These are phyloP conservation scores for Thelaira solivaga DNA, from an alignment of 2,888 invertebrate genomes.

Conservation along the genomic window DNA sequence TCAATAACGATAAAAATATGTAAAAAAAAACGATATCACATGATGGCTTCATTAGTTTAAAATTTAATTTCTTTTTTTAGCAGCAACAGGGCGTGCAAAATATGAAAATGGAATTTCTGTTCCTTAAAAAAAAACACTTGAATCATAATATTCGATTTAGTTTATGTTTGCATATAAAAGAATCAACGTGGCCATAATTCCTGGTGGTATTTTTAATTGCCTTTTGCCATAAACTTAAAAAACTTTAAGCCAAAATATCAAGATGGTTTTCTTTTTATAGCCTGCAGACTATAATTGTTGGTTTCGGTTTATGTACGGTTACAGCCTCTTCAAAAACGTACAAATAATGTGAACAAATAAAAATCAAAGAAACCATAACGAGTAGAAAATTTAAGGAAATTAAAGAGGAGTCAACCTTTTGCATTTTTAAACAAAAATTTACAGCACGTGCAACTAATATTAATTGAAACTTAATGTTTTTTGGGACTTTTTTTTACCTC, in stretches of 20 bases:
- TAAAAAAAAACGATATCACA: slow-evolving; percentile 35
- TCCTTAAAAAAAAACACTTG: too few relatives aligned
- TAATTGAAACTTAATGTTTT: slow-evolving; percentile 51
- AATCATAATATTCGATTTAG: too few relatives aligned
- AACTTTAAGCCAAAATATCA: slow-evolving; percentile 2
- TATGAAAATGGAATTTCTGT: neutral
- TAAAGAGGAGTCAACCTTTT: slow-evolving; percentile 47
- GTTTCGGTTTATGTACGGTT: slow-evolving; percentile 49
- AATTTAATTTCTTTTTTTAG: slow-evolving; percentile 16
- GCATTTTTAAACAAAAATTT: neutral
- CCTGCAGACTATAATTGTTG: slow-evolving; percentile 48
- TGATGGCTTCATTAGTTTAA: slow-evolving; percentile 59
- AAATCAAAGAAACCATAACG: slow-evolving; percentile 20
- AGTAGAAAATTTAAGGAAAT: slow-evolving; percentile 46
- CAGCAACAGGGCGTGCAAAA: slow-evolving; percentile 26
- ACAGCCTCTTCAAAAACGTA: slow-evolving; percentile 28
- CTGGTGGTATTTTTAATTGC: slow-evolving; percentile 54
- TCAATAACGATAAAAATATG: slow-evolving; percentile 45
- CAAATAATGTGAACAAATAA: slow-evolving; percentile 23
- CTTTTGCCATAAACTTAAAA: slow-evolving; percentile 40
- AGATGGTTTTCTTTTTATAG: neutral
- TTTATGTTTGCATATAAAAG: neutral
- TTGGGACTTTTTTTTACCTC: too few relatives aligned
- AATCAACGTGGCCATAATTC: neutral
- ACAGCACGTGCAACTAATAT: slow-evolving; percentile 55